Base-by-base conservation (phyloP, 1,140 invertebrate species). In the Formica exsecta region DNA sequence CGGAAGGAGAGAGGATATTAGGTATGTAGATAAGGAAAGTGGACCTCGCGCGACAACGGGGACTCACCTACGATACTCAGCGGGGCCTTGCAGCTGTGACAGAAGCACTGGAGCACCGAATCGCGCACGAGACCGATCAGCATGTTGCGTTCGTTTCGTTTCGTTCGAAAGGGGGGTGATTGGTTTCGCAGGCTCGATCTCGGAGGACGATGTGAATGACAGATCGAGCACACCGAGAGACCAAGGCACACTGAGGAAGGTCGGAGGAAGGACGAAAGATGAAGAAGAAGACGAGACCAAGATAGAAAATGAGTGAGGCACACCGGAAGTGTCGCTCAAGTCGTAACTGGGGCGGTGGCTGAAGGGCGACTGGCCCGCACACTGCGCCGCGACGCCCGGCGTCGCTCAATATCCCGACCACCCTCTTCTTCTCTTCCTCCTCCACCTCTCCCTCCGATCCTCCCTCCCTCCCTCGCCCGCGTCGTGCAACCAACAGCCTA, bases 21-120 rank as follows among this genome's bases (percentile, higher is more conserved):
- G 22, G 22, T 44, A 19, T 22, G 5, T 64, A n/a, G 51, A 66
- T n/a, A 66, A 16, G 41, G n/a, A 0, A 32, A 77, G 62, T 11
- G 57, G 75, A 44, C 41, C 16, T 85, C 32, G n/a, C 0, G n/a
- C 13, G 41, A 36, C 48, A n/a, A 36, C 36, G 9, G 6, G 32
- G 6, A 61, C 32, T 80, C 96, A 97, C 97, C 97, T 96, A 97
- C 96, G 92, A 97, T 96, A 90, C 97, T 95, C 88, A 97, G 95
- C 86, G 97, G 97, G 92, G 97, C 97, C 93, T 97, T 97, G 96
- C 98, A 98, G 95, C 97, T 97, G 94, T 98, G 97, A 96, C 97
- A 98, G 96, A 98, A 98, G 96, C 97, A 98, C 96, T 98, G 97
- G 96, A 98, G 96, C 93, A 98, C 97, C 91, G 97, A 98, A 94